A percentile compares a stretch with the other conserved stretches of the same genome.
Evolutionary conservation across 2,888 invertebrate genomes (phyloP).

Genomic region (Cephalotes varians): DNA sequence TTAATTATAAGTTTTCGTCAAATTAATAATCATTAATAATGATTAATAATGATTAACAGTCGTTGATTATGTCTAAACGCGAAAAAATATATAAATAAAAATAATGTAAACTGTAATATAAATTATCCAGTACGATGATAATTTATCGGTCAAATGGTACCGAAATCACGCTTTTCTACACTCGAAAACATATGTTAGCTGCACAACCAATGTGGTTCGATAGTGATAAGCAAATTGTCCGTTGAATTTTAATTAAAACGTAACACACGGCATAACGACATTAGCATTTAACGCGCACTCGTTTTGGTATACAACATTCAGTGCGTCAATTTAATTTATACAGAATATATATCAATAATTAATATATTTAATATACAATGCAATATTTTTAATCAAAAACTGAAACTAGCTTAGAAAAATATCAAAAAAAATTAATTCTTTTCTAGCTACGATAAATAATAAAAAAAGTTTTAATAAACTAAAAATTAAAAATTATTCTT

Average conservation of each 20-base stretch:
- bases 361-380: background rate
- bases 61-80: background rate
- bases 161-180: conserved; percentile 35
- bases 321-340: conserved; percentile 22
- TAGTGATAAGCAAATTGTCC: conserved; percentile 34
- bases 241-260: conserved; percentile 49
- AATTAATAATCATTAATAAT: conserved; percentile 32
- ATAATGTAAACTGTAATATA: conserved; percentile 13
- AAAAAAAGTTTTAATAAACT: background rate
- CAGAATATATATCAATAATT: background rate
- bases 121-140: background rate
- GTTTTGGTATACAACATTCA: conserved; percentile 7
- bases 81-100: too few species aligned
- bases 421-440: background rate
- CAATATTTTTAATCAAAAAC: background rate
- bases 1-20: background rate
- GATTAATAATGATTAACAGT: too few species aligned
- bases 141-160: conserved; percentile 15
- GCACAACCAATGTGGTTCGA: conserved; percentile 32
- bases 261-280: conserved; percentile 28
- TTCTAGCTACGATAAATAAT: background rate
- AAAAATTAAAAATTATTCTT: background rate
- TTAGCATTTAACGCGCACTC: conserved; percentile 18
- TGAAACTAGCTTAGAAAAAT: background rate
- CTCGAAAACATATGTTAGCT: conserved; percentile 18